Base-by-base conservation (phyloP, 1,140 invertebrate species). In the Choristoneura fumiferana region DNA sequence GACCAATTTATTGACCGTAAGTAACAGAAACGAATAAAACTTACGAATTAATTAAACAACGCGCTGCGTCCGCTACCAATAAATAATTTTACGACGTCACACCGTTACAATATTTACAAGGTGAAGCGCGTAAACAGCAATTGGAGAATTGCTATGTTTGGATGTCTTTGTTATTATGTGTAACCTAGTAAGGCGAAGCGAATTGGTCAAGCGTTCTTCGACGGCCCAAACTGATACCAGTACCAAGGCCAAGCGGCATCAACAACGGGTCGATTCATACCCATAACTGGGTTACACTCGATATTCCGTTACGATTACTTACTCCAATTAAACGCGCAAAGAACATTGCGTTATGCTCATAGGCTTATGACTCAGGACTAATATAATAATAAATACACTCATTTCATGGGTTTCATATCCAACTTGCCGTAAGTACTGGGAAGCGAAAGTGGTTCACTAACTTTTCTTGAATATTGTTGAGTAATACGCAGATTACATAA, bases 231-330 rank as follows among this genome's bases (percentile, higher is more conserved):
- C 14, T 45, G 39, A 40, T 45, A 8, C 17, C 9, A 49, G 43
- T 49, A 49, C 22, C 43, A 49, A 49, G 43, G 43, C 43, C 43
- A 29, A 15, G 10, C 43, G 18, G 43, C 43, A 49, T 49, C 43
- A 49, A 43, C 22, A 17, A 43, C 40, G n/a, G n/a, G n/a, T 22
- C 18, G 22, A 49, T 22, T 49, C 43, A 49, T 49, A 17, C 12
- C 43, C n/a, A 49, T 49, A 49, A 49, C 43, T 49, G 43, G 43
- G 43, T 49, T 49, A 49, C 43, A 18, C 43, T 49, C 9, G 15
- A 8, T 40, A 15, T 40, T 45, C 22, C 22, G 12, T 49, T 33
- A 43, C n/a, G n/a, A n/a, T n/a, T n/a, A n/a, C n/a, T n/a, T n/a
- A 29, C 22, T 29, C 22, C 22, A 29, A 29, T 29, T 29, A 29